Conservation (phyloP, 2,797 vertebrate species). For the Spea hammondii region DNA sequence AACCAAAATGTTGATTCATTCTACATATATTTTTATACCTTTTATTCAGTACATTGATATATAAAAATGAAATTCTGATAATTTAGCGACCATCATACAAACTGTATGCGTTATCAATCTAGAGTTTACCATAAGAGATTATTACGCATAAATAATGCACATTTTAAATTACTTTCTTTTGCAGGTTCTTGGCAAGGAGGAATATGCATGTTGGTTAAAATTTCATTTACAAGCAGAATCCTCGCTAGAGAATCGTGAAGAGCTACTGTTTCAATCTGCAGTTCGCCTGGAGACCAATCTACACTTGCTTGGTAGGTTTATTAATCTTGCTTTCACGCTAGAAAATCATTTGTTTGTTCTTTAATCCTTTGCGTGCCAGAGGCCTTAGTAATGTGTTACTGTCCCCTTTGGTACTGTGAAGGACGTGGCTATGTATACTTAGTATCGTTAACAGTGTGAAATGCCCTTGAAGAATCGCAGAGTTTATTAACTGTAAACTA, state of each 20-base stretch:
- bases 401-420: neutral
- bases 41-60: neutral
- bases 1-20: neutral
- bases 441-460: neutral
- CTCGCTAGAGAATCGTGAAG: slow-evolving; percentile 86
- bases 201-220: slow-evolving; percentile 90
- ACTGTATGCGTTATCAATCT: slow-evolving; percentile 7
- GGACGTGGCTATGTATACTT: neutral
- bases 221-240: slow-evolving; percentile 89
- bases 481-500: neutral
- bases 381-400: neutral
- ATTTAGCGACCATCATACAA: neutral
- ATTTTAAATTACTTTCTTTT: slow-evolving; percentile 46
- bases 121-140: slow-evolving; percentile 8
- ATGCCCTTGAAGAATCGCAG: neutral
- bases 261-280: slow-evolving; percentile 89
- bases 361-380: neutral
- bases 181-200: slow-evolving; percentile 87
- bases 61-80: neutral
- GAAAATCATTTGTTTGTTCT: slow-evolving; percentile 3
- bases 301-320: slow-evolving; percentile 82
- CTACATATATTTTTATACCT: neutral
- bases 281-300: slow-evolving; percentile 87
- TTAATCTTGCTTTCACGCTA: slow-evolving; percentile 20
- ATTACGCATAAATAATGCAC: slow-evolving; percentile 31